Evolutionary conservation across 2,113 vertebrate genomes (phyloP), one percentile per base, ranked within the genome.

Genomic region (Strix uralensis): DNA sequence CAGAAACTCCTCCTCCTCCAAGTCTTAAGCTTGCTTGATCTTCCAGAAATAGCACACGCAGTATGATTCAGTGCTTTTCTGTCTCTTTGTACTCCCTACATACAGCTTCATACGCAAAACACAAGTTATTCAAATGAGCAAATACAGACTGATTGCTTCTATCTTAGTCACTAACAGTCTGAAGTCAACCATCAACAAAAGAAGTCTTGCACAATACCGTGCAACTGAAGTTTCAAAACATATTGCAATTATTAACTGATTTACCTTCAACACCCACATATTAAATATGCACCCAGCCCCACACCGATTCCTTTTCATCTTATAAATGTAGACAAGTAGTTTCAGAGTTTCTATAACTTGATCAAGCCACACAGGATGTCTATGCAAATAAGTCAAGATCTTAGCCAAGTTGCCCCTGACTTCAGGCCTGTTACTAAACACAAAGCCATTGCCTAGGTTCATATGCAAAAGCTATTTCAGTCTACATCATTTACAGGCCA

Each of bases 21-120:
- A 88, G 61, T 49, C 40, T 75, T 71, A 81, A 52, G 61, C n/a
- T 62, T 69, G 63, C 54, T 58, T 89, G 58, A 79, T 81, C 70
- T 82, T 82, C 92, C 78, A 92, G 81, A 87, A 97, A 94, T 75
- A 94, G 73, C 42, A 87, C 34, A 72, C 3, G 3, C 44, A 89
- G 57, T 72, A 81, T 40, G 5, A 90, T 55, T 88, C 77, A 81
- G 69, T 71, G 79, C 30, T 88, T 42, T 78, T 73, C 44, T 70
- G 55, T 59, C 49, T 70, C 30, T 54, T 34, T 69, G 65, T 82
- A 62, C 51, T 92, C 69, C 62, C 52, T 55, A 36, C 77, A 26
- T 40, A 63, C 51, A 73, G 69, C 80, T 66, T 88, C 27, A 55
- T 52, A 86, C 2, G 0, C 69, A 94, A 82, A 96, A 77, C 61